Evolutionary conservation across 2,113 vertebrate species (phyloP).

Genomic region (Gavia stellata): DNA sequence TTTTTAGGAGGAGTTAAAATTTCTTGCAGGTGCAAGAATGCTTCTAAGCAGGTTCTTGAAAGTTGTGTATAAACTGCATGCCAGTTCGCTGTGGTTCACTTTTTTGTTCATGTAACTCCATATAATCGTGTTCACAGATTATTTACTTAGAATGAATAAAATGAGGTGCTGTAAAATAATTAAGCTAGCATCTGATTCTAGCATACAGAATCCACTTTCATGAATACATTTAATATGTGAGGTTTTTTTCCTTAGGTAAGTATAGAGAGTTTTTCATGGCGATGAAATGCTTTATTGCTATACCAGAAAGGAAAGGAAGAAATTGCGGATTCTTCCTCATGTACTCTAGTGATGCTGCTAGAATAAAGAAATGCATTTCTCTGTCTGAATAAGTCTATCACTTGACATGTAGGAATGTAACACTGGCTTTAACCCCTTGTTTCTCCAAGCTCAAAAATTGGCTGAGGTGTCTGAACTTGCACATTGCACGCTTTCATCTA

Average conservation of each 20-base stretch:
- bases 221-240: not conserved
- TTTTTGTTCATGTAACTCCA: not conserved
- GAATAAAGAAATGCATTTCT: not conserved
- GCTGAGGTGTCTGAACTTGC: not conserved
- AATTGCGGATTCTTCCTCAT: not conserved
- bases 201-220: not conserved
- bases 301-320: not conserved
- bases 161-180: not conserved
- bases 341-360: not conserved
- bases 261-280: not conserved
- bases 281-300: not conserved
- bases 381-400: not conserved
- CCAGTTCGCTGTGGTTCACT: not conserved
- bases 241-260: not conserved
- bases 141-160: not conserved
- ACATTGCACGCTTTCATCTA: not conserved
- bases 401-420: not conserved
- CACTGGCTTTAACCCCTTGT: not conserved
- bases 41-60: constrained; percentile 52
- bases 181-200: not conserved
- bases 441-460: not conserved
- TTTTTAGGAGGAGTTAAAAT: constrained; percentile 11
- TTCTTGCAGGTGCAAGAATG: constrained; percentile 37
- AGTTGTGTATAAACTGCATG: not conserved
- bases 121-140: not conserved